Conservation (phyloP, 1,140 invertebrate species). For the Bombus impatiens region DNA sequence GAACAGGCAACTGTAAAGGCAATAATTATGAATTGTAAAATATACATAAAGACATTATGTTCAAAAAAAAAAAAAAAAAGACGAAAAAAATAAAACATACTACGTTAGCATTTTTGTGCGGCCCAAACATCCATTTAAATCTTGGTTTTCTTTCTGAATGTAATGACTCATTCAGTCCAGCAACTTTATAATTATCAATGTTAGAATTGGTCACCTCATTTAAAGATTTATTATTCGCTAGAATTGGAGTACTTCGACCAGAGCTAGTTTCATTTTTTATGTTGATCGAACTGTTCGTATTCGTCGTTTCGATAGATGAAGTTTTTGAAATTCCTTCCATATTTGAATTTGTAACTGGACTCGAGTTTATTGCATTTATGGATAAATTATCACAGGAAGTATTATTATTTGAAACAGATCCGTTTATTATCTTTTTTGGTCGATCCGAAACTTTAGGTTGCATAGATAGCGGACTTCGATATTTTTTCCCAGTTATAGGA, state of each 20-base stretch:
- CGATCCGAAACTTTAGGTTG: constrained; percentile 68
- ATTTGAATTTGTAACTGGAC: neutral
- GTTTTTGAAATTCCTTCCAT: constrained; percentile 2
- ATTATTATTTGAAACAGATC: constrained; percentile 59
- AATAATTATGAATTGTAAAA: constrained; percentile 24
- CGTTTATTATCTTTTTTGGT: constrained; percentile 67
- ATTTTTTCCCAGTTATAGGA: constrained; percentile 77
- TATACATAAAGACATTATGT: neutral
- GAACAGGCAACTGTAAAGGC: constrained; percentile 80
- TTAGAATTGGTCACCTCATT: constrained; percentile 50
- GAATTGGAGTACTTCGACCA: constrained; percentile 63
- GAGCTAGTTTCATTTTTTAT: constrained; percentile 64
- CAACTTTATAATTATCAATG: constrained; percentile 29
- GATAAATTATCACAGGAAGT: constrained; percentile 45
- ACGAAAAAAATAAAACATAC: constrained; percentile 67
- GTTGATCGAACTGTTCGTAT: constrained; percentile 23
- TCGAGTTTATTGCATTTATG: constrained; percentile 5
- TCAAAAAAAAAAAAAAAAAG: neutral
- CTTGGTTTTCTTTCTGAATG: constrained; percentile 69
- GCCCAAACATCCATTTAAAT: constrained; percentile 85
- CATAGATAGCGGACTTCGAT: constrained; percentile 74
- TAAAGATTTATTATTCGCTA: constrained; percentile 48
- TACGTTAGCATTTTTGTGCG: constrained; percentile 85
- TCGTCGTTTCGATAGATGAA: neutral
- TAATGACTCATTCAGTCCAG: constrained; percentile 30